These are phyloP conservation scores for Hexactinellida sp. DNA, from an alignment of 37 sponge, comb jelly and placozoan species.

Conservation along the genomic window DNA sequence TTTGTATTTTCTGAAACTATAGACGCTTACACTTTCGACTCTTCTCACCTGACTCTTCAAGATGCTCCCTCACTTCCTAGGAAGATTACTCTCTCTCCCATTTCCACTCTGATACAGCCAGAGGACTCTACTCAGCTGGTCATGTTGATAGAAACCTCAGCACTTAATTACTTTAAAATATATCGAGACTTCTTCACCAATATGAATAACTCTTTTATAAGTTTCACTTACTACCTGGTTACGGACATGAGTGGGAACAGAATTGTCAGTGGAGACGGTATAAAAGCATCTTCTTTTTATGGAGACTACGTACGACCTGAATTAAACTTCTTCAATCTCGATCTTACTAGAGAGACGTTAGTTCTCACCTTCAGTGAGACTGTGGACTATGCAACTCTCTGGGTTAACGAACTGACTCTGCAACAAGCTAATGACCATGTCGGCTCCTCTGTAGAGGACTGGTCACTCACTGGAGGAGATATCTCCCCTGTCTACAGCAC, in stretches of 20 bases:
- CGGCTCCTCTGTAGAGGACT: neutral
- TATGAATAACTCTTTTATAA: slow-evolving; percentile 44
- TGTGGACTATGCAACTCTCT: neutral
- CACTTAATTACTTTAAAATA: neutral
- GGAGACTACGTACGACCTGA: slow-evolving; percentile 43
- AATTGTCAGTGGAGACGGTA: slow-evolving; percentile 24
- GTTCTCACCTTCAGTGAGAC: slow-evolving; percentile 31
- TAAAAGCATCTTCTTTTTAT: slow-evolving; percentile 30
- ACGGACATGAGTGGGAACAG: slow-evolving; percentile 52
- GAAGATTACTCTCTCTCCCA: neutral
- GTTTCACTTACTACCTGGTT: slow-evolving; percentile 29
- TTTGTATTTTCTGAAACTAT: slow-evolving; percentile 68
- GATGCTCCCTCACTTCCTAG: neutral
- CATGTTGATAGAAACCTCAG: neutral
- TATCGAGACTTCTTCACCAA: slow-evolving; percentile 15
- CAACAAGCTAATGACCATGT: neutral
- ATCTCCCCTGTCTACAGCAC: slow-evolving; percentile 36
- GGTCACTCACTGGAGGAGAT: slow-evolving; percentile 54
- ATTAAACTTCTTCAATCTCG: slow-evolving; percentile 17
- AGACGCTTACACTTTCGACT: slow-evolving; percentile 36
- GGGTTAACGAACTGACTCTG: neutral
- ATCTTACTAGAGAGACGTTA: slow-evolving; percentile 4
- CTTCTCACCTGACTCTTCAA: slow-evolving; percentile 34
- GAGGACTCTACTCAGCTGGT: neutral
- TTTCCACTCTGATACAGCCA: neutral